A percentile compares a stretch with the other conserved stretches of the same genome.
These are phyloP conservation scores for Sebastes hubbsi DNA, from an alignment of 2,797 vertebrate genomes.

Conservation along the genomic window DNA sequence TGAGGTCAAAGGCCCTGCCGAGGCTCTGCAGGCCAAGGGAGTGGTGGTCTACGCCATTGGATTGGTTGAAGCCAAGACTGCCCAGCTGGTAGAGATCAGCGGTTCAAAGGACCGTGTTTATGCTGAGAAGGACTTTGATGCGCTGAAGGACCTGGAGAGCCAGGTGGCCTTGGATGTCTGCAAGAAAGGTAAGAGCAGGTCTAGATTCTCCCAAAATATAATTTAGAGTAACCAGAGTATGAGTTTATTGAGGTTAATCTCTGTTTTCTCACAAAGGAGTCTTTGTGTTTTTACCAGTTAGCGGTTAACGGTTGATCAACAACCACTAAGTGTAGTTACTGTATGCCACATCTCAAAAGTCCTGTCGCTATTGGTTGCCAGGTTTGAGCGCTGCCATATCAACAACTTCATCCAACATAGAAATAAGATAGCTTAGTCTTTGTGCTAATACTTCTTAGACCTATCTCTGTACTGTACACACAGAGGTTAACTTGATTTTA, in stretches of 20 bases:
- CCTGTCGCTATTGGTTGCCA: not conserved
- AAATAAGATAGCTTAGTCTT: not conserved
- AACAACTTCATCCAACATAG: not conserved
- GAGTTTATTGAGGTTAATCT: not conserved
- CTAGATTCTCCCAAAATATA: not conserved
- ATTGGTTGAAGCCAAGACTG: constrained; percentile 49
- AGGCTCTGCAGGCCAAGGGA: constrained; percentile 71
- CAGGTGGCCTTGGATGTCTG: constrained; percentile 79
- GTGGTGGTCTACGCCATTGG: constrained; percentile 82
- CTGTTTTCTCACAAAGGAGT: not conserved
- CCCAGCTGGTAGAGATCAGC: constrained; percentile 78
- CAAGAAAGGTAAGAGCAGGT: constrained; percentile 70
- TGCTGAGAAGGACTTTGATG: constrained; percentile 66
- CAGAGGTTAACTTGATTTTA: not conserved
- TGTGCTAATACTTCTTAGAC: not conserved
- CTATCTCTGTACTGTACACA: not conserved
- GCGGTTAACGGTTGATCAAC: not conserved
- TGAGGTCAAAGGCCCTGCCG: constrained; percentile 64
- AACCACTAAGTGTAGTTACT: not conserved
- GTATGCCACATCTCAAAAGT: not conserved
- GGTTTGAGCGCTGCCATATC: not conserved
- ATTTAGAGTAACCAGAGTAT: not conserved
- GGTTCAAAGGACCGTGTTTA: constrained; percentile 59
- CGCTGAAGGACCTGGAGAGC: constrained; percentile 69
- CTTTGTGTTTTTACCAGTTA: not conserved